phyloP scores from a whole-genome alignment of 2,888 invertebrate genomes.

The Willowsia nigromaculata region DNA sequence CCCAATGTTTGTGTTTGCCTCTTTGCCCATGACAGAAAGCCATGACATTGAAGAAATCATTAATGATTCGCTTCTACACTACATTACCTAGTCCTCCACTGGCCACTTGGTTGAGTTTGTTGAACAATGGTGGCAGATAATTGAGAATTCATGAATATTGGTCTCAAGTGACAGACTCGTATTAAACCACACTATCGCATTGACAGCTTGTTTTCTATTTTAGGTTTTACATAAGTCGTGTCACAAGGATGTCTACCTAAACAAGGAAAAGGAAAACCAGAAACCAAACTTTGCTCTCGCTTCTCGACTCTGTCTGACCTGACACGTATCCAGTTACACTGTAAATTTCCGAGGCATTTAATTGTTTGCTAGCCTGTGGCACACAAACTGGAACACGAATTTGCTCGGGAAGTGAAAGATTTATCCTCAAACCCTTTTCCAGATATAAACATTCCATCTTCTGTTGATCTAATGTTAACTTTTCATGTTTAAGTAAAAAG shows the following conservation, averaged over 20 bases:
- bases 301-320: not conserved
- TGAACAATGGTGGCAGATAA: not conserved
- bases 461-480: constrained; percentile 13
- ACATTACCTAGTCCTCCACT: too few species aligned
- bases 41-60: constrained; percentile 20
- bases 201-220: constrained; percentile 37
- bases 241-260: not conserved
- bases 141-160: constrained; percentile 46
- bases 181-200: constrained; percentile 41
- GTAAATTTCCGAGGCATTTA: not conserved
- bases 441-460: not conserved
- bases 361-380: not conserved
- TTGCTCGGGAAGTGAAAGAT: constrained; percentile 8
- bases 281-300: not conserved
- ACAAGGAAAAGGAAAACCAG: not conserved
- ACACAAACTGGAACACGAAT: not conserved
- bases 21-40: too few species aligned
- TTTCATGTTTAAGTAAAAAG: not conserved
- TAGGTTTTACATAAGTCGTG: not conserved
- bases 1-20: too few species aligned
- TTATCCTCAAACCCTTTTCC: not conserved
- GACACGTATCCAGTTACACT: not conserved
- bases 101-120: not conserved
- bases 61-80: not conserved
- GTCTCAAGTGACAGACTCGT: constrained; percentile 44